A percentile compares a stretch with the other conserved stretches of the same genome.
These are phyloP conservation scores for Heliangelus exortis DNA, from an alignment of 2,797 vertebrate genomes.

Conservation along the genomic window DNA sequence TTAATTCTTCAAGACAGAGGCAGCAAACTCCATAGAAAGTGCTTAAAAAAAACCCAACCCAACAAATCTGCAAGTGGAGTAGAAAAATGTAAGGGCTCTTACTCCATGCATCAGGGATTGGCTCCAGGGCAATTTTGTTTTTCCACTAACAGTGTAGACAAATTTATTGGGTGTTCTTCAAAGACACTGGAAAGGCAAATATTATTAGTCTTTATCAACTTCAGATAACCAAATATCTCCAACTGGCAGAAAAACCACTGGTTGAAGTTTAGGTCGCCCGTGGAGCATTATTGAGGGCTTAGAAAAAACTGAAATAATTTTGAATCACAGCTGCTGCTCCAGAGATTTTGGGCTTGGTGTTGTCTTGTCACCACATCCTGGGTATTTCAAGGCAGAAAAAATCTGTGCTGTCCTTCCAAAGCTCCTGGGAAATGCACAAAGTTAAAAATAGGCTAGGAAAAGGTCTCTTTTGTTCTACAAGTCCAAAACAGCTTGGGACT, in stretches of 20 bases:
- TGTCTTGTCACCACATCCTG: not conserved
- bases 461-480: not conserved
- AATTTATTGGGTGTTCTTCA: not conserved
- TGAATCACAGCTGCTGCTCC: not conserved
- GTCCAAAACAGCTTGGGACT: not conserved
- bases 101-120: fast-evolving
- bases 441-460: not conserved
- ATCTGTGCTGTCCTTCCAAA: not conserved
- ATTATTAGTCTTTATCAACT: not conserved
- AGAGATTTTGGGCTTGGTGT: not conserved
- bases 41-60: too few species aligned
- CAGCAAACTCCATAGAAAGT: not conserved
- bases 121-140: not conserved
- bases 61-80: not conserved
- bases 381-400: not conserved
- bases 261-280: not conserved
- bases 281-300: fast-evolving
- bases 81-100: not conserved
- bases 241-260: not conserved
- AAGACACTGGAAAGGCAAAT: not conserved
- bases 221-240: not conserved
- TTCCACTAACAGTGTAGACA: not conserved
- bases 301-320: not conserved
- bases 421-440: not conserved
- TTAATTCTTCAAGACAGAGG: not conserved